These are phyloP conservation scores for Coluber constrictor DNA, from an alignment of 2,797 vertebrate genomes.

Conservation along the genomic window DNA sequence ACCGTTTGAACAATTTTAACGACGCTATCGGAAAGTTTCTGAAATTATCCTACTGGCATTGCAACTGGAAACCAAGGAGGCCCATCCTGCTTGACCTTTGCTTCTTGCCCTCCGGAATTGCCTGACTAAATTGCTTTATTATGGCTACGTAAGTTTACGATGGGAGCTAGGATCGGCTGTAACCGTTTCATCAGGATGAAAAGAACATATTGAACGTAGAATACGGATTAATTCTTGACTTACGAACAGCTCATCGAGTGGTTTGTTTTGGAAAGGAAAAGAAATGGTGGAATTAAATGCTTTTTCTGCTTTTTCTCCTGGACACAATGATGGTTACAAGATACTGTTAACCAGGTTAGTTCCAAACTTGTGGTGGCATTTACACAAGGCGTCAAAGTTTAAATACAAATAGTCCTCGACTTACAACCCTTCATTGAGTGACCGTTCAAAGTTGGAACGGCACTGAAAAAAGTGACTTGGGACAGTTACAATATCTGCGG, in stretches of 20 bases:
- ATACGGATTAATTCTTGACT: too few species aligned
- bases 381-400: not conserved
- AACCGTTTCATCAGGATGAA: not conserved
- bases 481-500: rapidly evolving
- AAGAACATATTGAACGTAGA: not conserved
- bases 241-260: not conserved
- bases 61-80: too few species aligned
- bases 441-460: not conserved
- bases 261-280: not conserved
- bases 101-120: not conserved
- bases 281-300: not conserved
- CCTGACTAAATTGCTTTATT: not conserved
- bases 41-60: not conserved
- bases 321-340: not conserved
- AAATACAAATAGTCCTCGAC: not conserved
- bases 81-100: not conserved
- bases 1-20: not conserved
- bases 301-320: not conserved
- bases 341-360: too few species aligned
- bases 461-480: not conserved
- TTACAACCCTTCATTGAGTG: not conserved
- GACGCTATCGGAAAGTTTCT: not conserved
- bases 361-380: not conserved
- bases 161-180: not conserved
- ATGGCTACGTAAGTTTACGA: not conserved